Base-by-base conservation (phyloP, 2,888 invertebrate genomes). In the Tipula confusa region DNA sequence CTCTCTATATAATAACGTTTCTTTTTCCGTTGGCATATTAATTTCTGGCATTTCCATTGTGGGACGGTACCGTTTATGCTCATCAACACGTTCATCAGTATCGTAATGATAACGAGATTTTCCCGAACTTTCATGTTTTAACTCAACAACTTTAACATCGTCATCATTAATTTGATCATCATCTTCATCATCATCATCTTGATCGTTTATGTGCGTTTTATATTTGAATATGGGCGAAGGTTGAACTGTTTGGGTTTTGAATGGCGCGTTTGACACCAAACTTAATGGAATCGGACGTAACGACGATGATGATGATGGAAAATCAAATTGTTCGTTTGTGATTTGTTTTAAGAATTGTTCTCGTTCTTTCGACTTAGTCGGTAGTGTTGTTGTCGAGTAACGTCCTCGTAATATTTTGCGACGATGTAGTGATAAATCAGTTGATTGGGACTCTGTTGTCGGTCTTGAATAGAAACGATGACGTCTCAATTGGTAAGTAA, bases 401-500 rank as follows among this genome's bases (percentile, higher is more conserved):
- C 43, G 28, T 2, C 33, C 43, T 6, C 83, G 83, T 43, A 48
- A 48, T 15, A 43, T 83, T 43, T 43, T 83, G 1, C 83, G 83
- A 11, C 43, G 31, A n/a, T 43, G 7, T 29, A 29, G 83, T 48
- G 18, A 7, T 5, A 29, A 28, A 15, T n/a, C 28, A 15, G 48
- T 82, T 4, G 38, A 38, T 80, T 80, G 31, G 6, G 82, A 82
- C 15, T 24, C 18, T 1, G 18, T 33, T 48, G 83, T 28, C 0
- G n/a, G 48, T 83, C 29, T 48, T 0, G 85, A 86, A 64, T 64
- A 64, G 24, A 64, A 64, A 0, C 86, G 84, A 38, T 87, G 85
- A 24, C 88, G 87, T 83, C 87, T 89, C 0, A 90, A 89, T 0
- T 89, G 87, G 85, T 89, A 89, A 0, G 89, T 89, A 1, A 89